Base-by-base conservation (phyloP, 2,888 invertebrate species). In the Macaria notata region DNA sequence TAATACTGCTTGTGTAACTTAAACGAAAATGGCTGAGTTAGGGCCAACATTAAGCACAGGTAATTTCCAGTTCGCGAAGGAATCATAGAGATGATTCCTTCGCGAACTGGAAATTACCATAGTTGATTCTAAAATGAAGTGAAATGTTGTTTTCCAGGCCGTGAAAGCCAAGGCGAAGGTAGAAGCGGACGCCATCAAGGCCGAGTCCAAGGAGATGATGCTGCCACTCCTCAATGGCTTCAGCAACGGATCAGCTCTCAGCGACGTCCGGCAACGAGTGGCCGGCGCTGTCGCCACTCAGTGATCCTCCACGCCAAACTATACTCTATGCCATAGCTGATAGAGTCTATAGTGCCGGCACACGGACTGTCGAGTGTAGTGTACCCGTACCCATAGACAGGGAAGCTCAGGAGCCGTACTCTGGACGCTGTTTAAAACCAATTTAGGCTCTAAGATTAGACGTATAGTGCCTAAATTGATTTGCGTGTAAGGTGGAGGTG, bases 271-370 rank as follows among this genome's bases (percentile, higher is more conserved):
- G 68, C 90, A 91, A 61, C 73, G 91, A 64, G 81, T 91, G 70
- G 91, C 90, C 1, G 89, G 89, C 3, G 91, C 91, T 0, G 89
- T 90, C 47, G 90, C 90, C 47, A 83, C 90, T 51, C 90, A 90
- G 79, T 91, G 83, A 86, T 49, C 54, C 41, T 0, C 8, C 4
- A 41, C 7, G 0, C 9, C 9, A 49, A 54, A 56, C 57, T 59
- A 46, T 56, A 56, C 47, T 54, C 64, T 49, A 43, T 49, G 31
- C 31, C 31, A 42, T 9, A 31, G 31, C 30, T 33, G 31, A 43
- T 49, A 49, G 49, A 49, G 41, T 59, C 48, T 56, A 56, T 68
- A 64, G 66, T 66, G 61, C 67, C 68, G 49, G 50, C 43, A 36
- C 59, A 66, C 65, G 63, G 57, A 50, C 54, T 41, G 36, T 54